Evolutionary conservation across 2,797 vertebrate genomes (phyloP).

Genomic region (Menidia menidia): DNA sequence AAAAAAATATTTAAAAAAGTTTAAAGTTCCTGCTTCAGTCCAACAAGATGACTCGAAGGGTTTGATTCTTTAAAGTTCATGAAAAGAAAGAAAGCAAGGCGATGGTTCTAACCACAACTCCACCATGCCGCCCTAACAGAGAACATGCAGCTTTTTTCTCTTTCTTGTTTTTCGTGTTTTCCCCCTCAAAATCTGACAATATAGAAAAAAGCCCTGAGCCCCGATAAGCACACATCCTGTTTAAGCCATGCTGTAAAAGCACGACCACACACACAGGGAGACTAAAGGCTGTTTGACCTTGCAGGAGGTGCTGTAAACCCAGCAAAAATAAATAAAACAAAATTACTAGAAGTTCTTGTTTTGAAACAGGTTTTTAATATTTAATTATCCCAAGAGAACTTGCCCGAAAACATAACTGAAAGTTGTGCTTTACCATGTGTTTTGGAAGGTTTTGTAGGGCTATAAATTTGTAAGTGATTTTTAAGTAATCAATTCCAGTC

Average conservation of each 20-base stretch:
- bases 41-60: too few species aligned
- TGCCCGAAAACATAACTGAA: not conserved
- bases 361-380: constrained; percentile 18
- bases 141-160: not conserved
- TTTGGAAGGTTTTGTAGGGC: not conserved
- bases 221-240: constrained; percentile 4
- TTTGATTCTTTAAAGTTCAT: constrained; percentile 7
- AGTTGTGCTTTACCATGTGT: not conserved
- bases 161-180: not conserved
- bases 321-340: not conserved
- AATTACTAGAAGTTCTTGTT: not conserved
- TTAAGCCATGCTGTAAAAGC: not conserved
- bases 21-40: too few species aligned
- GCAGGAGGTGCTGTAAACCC: not conserved
- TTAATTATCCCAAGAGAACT: constrained; percentile 7
- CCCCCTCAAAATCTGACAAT: constrained; percentile 15
- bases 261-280: not conserved
- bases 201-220: constrained; percentile 10
- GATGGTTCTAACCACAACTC: too few species aligned
- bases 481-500: not conserved
- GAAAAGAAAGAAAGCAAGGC: constrained; percentile 16
- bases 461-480: too few species aligned
- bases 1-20: too few species aligned
- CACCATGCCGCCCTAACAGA: too few species aligned
- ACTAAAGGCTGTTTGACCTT: constrained; percentile 1